Base-by-base conservation (phyloP, 1,140 invertebrate species). In the Zaprionus taronus region DNA sequence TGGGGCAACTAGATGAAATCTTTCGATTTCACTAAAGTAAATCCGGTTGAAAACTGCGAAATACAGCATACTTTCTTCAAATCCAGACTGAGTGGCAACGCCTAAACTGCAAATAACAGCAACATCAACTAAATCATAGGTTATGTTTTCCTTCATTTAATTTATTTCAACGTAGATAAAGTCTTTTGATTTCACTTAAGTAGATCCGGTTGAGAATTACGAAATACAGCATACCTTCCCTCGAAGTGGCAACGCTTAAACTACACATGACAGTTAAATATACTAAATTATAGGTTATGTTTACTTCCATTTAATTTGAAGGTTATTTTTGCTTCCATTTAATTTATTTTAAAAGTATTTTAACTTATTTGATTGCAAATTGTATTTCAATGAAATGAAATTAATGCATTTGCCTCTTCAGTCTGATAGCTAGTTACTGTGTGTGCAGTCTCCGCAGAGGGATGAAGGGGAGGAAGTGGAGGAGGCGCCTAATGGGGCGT, bases 401-500 rank as follows among this genome's bases (percentile, higher is more conserved):
- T 65, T 11, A 20, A 65, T 66, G 38, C 38, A 56, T 56, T 53
- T 66, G 15, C 14, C 17, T 17, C 34, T 47, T 26, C 44, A 6
- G 3, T 22, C 24, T 20, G n/a, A 24, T 22, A 38, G 62, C 49
- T n/a, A 55, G 64, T 20, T 36, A 49, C 44, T 20, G 17, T 11
- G 31, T 34, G 31, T 34, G 31, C 31, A 34, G 31, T 34, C 31
- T 11, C 31, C 9, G 9, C 9, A 34, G 9, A 11, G n/a, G 6
- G n/a, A 12, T n/a, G 6, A n/a, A n/a, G n/a, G 56, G 15, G 34
- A 31, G 31, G 9, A 34, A 11, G 9, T 9, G 9, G 9, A 34
- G 31, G 31, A 61, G 47, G 55, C 41, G 56, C 58, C 64, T 53
- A 65, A 28, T 66, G 62, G 55, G 57, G 57, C 65, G 65, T 67